Evolutionary conservation across 35 echinoderm and acorn worm genomes (phyloP).

Genomic region (Strongylocentrotus purpuratus): DNA sequence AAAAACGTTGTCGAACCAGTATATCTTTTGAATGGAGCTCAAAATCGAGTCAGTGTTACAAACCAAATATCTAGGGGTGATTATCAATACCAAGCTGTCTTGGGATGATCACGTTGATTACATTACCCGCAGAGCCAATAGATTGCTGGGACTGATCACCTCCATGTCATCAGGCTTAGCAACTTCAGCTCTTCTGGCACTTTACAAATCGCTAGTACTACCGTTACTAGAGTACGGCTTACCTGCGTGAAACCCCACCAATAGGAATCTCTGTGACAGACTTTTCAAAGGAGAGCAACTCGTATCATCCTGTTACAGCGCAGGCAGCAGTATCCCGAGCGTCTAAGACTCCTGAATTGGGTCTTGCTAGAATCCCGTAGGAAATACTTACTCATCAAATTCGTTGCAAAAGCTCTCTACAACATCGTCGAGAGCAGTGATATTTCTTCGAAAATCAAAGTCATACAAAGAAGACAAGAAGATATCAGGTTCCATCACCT

Average conservation of each 20-base stretch:
- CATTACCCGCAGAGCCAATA: too few species aligned
- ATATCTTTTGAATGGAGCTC: too few species aligned
- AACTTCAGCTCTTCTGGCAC: background rate
- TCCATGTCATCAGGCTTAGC: background rate
- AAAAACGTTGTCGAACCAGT: too few species aligned
- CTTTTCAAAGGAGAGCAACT: background rate
- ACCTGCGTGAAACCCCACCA: background rate
- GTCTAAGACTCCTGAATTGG: background rate
- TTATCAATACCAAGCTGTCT: too few species aligned
- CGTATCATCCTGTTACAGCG: background rate
- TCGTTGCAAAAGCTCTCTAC: background rate
- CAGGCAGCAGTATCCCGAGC: background rate
- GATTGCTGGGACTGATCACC: background rate
- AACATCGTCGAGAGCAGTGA: too few species aligned
- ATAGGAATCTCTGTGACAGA: too few species aligned
- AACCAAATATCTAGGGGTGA: too few species aligned
- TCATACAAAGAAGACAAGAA: too few species aligned
- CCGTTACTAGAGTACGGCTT: background rate
- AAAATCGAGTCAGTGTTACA: too few species aligned
- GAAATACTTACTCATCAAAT: background rate
- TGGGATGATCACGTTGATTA: too few species aligned
- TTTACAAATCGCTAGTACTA: background rate
- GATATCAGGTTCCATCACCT: too few species aligned
- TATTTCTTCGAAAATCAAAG: too few species aligned
- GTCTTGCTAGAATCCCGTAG: background rate